Evolutionary conservation across 2,113 vertebrate genomes (phyloP).

Genomic region (Bubo scandiacus): DNA sequence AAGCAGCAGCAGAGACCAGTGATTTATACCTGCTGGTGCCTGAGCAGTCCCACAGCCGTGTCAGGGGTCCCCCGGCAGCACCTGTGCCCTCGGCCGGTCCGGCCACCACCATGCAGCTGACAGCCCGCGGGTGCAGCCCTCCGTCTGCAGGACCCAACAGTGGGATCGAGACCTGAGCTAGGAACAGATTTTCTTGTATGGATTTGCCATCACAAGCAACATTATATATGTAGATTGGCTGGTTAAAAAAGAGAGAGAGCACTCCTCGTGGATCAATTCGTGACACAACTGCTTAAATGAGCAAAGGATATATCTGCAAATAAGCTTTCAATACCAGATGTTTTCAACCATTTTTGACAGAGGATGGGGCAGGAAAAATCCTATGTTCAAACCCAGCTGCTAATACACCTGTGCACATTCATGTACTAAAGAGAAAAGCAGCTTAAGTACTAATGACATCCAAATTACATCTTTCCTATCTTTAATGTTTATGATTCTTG

Average conservation of each 20-base stretch:
- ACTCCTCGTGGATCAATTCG: background rate
- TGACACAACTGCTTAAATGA: background rate
- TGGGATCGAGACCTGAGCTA: background rate
- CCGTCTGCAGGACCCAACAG: too few species aligned
- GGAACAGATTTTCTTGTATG: background rate
- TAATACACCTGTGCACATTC: background rate
- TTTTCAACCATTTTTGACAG: background rate
- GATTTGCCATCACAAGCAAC: background rate
- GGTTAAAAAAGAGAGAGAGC: background rate
- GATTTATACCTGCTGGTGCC: accelerated
- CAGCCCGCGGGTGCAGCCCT: accelerated
- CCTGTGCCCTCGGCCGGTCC: accelerated
- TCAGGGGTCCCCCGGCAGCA: background rate
- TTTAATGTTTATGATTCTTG: background rate
- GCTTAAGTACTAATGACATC: slow-evolving; percentile 9
- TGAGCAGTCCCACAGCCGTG: accelerated
- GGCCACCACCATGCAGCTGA: accelerated
- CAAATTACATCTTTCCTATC: slow-evolving; percentile 8
- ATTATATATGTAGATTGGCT: accelerated
- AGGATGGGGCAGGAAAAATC: background rate
- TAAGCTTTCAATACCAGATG: background rate
- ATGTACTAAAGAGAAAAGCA: background rate
- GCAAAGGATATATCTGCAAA: background rate
- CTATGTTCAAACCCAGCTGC: background rate
- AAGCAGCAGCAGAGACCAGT: background rate